A percentile compares a stretch with the other conserved stretches of the same genome.
Evolutionary conservation across 2,888 invertebrate genomes (phyloP).

Genomic region (Caenorhabditis sp.): DNA sequence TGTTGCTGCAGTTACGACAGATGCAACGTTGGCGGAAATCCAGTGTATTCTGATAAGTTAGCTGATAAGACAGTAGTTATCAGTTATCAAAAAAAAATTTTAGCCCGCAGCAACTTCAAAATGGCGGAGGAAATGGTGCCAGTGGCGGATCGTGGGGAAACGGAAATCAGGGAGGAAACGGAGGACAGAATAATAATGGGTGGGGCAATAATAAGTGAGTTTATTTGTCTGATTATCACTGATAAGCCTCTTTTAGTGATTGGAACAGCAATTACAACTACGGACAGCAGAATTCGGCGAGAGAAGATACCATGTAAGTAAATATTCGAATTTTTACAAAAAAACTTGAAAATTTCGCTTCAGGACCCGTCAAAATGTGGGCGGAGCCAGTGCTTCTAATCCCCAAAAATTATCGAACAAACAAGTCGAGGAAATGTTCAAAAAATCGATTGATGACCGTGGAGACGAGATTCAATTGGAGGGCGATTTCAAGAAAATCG

Average conservation of each 20-base stretch:
- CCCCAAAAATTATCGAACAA: slow-evolving; percentile 53
- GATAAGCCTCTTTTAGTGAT: slow-evolving; percentile 25
- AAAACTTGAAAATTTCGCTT: neutral
- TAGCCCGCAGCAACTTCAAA: slow-evolving; percentile 12
- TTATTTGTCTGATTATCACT: neutral
- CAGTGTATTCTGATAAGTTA: slow-evolving; percentile 64
- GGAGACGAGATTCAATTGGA: slow-evolving; percentile 66
- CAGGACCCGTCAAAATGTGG: slow-evolving; percentile 50
- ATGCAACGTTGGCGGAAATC: slow-evolving; percentile 76
- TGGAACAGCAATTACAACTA: slow-evolving; percentile 52
- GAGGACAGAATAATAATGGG: slow-evolving; percentile 60
- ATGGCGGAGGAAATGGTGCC: slow-evolving; percentile 54
- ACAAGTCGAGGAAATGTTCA: slow-evolving; percentile 62
- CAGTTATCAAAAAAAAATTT: too few species aligned
- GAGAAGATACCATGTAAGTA: slow-evolving; percentile 41
- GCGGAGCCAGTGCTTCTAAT: slow-evolving; percentile 33
- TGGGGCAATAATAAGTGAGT: slow-evolving; percentile 66
- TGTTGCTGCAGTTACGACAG: slow-evolving; percentile 78
- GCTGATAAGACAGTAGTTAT: too few species aligned
- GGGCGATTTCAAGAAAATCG: slow-evolving; percentile 64
- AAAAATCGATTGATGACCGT: slow-evolving; percentile 63
- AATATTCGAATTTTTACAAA: neutral
- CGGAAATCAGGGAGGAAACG: slow-evolving; percentile 18
- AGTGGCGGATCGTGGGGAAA: slow-evolving; percentile 63
- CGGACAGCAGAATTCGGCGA: slow-evolving; percentile 43